Conservation (phyloP, 2,113 vertebrate species). For the Gallinago paraguaiae region DNA sequence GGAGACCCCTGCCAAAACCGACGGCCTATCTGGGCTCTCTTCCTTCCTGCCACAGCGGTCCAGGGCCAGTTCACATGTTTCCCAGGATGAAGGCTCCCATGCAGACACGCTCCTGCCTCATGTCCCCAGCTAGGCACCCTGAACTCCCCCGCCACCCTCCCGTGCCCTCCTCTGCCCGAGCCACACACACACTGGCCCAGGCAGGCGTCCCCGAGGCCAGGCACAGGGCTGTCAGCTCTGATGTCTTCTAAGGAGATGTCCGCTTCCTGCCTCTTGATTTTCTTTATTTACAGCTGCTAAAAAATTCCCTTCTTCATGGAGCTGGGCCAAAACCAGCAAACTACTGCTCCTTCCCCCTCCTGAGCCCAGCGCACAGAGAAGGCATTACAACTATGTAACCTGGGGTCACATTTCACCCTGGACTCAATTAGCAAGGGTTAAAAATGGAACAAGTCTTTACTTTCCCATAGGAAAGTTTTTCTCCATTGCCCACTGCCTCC, state of each 20-base stretch:
- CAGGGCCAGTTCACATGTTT: not conserved
- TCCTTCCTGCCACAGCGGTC: not conserved
- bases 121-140: not conserved
- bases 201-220: not conserved
- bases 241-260: conserved; percentile 1
- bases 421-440: conserved; percentile 75
- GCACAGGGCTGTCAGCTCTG: not conserved
- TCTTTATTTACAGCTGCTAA: conserved; percentile 27
- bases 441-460: conserved; percentile 72
- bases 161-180: not conserved
- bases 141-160: not conserved
- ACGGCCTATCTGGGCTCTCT: not conserved
- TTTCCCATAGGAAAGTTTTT: conserved; percentile 76
- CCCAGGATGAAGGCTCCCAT: not conserved
- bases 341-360: conserved; percentile 33
- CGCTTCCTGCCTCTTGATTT: conserved; percentile 14
- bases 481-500: not conserved
- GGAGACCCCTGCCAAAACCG: not conserved
- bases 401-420: conserved; percentile 66
- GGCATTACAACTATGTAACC: conserved; percentile 73
- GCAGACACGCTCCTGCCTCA: rapidly evolving
- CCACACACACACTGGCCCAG: not conserved
- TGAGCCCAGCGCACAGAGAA: conserved; percentile 29
- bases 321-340: conserved; percentile 63
- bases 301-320: conserved; percentile 1